Evolutionary conservation across 2,888 invertebrate species (phyloP).

Genomic region (Caenorhabditis sp.): DNA sequence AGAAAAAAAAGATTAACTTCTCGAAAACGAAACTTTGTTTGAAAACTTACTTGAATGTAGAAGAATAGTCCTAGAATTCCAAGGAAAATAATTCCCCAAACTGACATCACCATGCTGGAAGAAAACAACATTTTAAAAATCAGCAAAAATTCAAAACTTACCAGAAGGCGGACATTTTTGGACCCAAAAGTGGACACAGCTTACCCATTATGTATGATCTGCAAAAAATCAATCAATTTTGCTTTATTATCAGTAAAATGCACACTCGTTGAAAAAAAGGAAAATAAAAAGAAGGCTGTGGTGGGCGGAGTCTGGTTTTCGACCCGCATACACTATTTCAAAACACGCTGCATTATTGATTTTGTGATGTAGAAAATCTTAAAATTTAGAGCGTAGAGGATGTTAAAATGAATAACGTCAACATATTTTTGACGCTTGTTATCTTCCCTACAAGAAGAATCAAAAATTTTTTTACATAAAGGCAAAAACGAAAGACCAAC

Average conservation of each 20-base stretch:
- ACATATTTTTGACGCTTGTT: neutral
- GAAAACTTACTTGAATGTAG: constrained; percentile 52
- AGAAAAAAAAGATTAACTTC: neutral
- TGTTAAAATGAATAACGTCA: too few relatives aligned
- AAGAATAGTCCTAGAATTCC: constrained; percentile 71
- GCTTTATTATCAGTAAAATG: neutral
- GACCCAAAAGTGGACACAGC: constrained; percentile 70
- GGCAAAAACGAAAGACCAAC: constrained; percentile 33
- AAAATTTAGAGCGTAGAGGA: too few relatives aligned
- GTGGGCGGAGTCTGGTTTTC: constrained; percentile 28
- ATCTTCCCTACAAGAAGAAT: neutral
- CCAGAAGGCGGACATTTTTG: constrained; percentile 71
- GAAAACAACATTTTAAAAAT: constrained; percentile 11
- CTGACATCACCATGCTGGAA: constrained; percentile 70
- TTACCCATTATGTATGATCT: constrained; percentile 54
- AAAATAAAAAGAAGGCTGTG: neutral
- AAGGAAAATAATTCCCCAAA: constrained; percentile 70
- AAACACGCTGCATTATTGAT: constrained; percentile 22
- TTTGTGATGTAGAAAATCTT: neutral
- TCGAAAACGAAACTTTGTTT: neutral
- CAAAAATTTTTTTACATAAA: constrained; percentile 7
- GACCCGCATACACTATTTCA: constrained; percentile 13
- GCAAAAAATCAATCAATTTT: constrained; percentile 1
- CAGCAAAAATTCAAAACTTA: constrained; percentile 37
- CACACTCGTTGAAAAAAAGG: neutral